Percentiles rank a stretch among this genome's conserved stretches.
Conservation (phyloP, 2,888 invertebrate genomes). For the Brachyopa scutellaris region DNA sequence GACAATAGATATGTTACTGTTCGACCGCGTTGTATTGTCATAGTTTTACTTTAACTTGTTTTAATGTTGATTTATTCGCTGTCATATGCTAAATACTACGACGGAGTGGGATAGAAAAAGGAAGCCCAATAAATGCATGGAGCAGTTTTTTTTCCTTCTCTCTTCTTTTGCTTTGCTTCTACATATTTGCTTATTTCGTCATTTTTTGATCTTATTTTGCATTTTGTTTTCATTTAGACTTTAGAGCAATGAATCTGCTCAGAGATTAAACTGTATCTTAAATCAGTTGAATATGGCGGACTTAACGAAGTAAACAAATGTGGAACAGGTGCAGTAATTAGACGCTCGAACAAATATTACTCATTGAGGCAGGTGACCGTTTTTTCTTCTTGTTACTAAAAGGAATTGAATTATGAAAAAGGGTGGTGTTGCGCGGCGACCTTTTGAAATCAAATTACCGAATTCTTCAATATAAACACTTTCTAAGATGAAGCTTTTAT, state of each 20-base stretch:
- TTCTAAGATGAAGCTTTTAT: too few relatives aligned
- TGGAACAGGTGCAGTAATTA: constrained; percentile 54
- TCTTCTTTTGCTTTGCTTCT: constrained; percentile 18
- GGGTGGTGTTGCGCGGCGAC: too few relatives aligned
- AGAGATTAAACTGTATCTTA: constrained; percentile 38
- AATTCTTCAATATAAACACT: too few relatives aligned
- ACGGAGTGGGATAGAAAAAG: constrained; percentile 22
- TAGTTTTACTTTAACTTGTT: constrained; percentile 55
- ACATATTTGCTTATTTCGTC: too few relatives aligned
- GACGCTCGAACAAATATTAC: constrained; percentile 37
- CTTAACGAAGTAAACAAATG: constrained; percentile 8
- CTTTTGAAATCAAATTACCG: too few relatives aligned
- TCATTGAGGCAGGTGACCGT: constrained; percentile 8
- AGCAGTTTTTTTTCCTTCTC: constrained; percentile 6
- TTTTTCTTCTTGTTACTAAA: not conserved
- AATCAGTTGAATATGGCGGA: constrained; percentile 14
- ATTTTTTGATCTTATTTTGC: constrained; percentile 1
- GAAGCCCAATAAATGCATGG: constrained; percentile 54
- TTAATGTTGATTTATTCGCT: constrained; percentile 50
- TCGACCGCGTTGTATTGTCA: constrained; percentile 42
- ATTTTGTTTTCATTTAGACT: constrained; percentile 38
- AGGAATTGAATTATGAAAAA: too few relatives aligned
- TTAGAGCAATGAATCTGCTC: constrained; percentile 22
- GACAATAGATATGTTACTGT: constrained; percentile 52
- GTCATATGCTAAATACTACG: constrained; percentile 21